Base-by-base conservation (phyloP, 2,113 vertebrate species). In the Cyprinodon brontotheroides region DNA sequence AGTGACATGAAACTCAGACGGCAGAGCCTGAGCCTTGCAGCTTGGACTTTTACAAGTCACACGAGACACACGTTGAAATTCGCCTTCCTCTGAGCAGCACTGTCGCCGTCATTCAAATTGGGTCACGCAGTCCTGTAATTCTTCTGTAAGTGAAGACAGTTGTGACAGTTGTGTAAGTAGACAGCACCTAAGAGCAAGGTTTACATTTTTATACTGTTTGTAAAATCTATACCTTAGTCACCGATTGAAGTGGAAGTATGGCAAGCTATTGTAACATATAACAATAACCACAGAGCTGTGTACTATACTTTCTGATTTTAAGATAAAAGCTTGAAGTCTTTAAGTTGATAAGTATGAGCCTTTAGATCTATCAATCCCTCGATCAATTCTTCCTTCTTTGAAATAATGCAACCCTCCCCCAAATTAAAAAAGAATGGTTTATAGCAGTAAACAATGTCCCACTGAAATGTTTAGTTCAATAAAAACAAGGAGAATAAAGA, bases 71-170 rank as follows among this genome's bases (percentile, higher is more conserved):
- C 4, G 8, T 20, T 71, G 43, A 85, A 85, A 82, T 61, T 38
- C 67, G 45, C 63, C 67, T 80, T 75, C 77, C 63, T 67, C 29
- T 4, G 53, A 61, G 50, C 66, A 29, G 63, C 43, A 0, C 48
- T 61, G 63, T 85, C 71, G 84, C 80, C 77, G 82, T 85, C 84
- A 77, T 70, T 74, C 39, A 66, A 88, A 88, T 38, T 85, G 67
- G 80, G 84, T 90, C 87, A 74, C 0, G 0, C 73, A 78, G 63
- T 60, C 72, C 67, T 80, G 63, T 74, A 70, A 77, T 78, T 83
- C 43, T 29, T 74, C 65, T 11, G 43, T 61, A 59, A 59, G 39
- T 45, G 9, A 61, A 29, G 72, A 86, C 70, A 72, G 43, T 73
- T 86, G 68, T 83, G 84, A 79, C 74, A 79, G 75, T 11, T 77